Conservation (phyloP, 2,888 invertebrate genomes). For the Pemphredon lugubris region DNA sequence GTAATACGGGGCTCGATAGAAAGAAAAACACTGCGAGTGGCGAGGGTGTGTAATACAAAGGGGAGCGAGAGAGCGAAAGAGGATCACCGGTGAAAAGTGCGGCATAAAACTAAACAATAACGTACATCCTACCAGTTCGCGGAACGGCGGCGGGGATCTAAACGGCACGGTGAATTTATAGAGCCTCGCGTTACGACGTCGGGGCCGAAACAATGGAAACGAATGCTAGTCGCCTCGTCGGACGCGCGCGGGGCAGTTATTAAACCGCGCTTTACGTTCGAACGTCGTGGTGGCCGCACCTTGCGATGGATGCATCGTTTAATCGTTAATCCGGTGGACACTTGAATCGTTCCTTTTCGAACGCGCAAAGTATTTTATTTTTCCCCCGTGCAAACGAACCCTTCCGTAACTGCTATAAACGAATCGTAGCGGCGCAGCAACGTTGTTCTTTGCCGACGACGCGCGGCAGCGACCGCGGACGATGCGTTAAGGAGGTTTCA, state of each 20-base stretch:
- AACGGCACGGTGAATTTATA: conserved; percentile 24
- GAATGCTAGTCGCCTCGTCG: conserved; percentile 17
- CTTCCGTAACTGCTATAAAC: too few relatives aligned
- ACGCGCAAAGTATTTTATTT: too few relatives aligned
- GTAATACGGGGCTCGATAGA: conserved; percentile 11
- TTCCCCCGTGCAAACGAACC: too few relatives aligned
- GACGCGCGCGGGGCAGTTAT: conserved; percentile 11
- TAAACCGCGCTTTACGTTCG: conserved; percentile 8
- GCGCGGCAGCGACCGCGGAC: too few relatives aligned
- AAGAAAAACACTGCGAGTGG: conserved; percentile 13
- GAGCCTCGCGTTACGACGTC: conserved; percentile 21
- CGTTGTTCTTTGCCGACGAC: too few relatives aligned
- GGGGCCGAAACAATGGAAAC: conserved; percentile 18
- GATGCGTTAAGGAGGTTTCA: too few relatives aligned
- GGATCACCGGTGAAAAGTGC: conserved; percentile 8
- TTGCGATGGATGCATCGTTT: background rate
- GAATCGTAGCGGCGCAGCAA: too few relatives aligned
- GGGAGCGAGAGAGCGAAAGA: background rate
- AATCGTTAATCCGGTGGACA: too few relatives aligned
- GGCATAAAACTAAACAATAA: conserved; percentile 18
- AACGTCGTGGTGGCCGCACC: background rate
- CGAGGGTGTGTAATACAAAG: background rate
- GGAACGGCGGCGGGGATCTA: background rate
- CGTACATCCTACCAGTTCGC: background rate
- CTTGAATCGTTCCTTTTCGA: too few relatives aligned